These are phyloP conservation scores for Nebria brevicollis DNA, from an alignment of 2,888 invertebrate genomes.

Conservation along the genomic window DNA sequence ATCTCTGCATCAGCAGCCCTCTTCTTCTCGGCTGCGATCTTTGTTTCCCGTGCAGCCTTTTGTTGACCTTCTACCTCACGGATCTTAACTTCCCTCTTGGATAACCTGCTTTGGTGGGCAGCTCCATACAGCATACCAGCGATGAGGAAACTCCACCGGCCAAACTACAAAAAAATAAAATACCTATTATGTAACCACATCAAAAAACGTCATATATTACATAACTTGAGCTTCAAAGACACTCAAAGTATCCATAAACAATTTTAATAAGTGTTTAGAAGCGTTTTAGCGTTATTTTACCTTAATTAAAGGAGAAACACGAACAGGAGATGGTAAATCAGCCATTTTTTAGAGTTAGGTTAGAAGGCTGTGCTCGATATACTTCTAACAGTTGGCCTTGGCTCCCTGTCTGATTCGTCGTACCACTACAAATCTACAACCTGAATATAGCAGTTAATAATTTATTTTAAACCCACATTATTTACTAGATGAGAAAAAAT, in stretches of 20 bases:
- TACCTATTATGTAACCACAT: constrained; percentile 30
- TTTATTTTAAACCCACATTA: not conserved
- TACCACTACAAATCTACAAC: constrained; percentile 11
- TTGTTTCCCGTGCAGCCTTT: constrained; percentile 75
- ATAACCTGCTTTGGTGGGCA: constrained; percentile 75
- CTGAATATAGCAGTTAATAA: not conserved
- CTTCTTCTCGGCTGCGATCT: constrained; percentile 78
- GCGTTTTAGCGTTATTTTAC: constrained; percentile 61
- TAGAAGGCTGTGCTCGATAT: constrained; percentile 26
- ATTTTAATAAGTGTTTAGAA: constrained; percentile 3
- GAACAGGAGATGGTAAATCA: constrained; percentile 73
- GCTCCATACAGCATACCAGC: constrained; percentile 81
- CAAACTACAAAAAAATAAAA: constrained; percentile 69
- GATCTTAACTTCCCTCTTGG: constrained; percentile 72
- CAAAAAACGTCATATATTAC: not conserved
- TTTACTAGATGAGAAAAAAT: not conserved
- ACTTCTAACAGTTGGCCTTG: constrained; percentile 17
- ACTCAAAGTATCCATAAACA: not conserved
- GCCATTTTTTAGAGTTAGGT: constrained; percentile 54
- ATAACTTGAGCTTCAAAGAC: not conserved
- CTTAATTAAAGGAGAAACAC: constrained; percentile 85
- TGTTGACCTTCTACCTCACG: constrained; percentile 76
- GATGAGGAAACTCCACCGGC: constrained; percentile 81
- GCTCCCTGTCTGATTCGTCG: constrained; percentile 15
- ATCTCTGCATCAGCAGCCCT: constrained; percentile 66